Conservation (phyloP, 1,140 invertebrate genomes). For the Chrysoperla carnea region DNA sequence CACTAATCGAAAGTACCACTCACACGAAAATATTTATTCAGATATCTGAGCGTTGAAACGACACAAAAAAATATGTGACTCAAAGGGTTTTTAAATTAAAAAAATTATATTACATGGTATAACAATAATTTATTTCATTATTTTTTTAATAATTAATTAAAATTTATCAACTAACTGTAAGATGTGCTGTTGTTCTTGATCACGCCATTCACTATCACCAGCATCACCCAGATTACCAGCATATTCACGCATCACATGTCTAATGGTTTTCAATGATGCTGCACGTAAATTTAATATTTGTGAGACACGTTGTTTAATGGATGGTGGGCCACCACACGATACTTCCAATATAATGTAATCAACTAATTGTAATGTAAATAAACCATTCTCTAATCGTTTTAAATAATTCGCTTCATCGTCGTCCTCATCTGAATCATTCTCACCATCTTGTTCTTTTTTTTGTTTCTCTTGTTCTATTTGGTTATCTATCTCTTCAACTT, state of each 20-base stretch:
- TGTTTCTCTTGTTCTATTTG: conserved; percentile 43
- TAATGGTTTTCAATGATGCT: conserved; percentile 84
- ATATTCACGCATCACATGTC: conserved; percentile 91
- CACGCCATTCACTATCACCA: conserved; percentile 62
- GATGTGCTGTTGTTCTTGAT: conserved; percentile 82
- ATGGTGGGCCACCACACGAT: conserved; percentile 53
- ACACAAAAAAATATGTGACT: no score
- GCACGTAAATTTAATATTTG: conserved; percentile 78
- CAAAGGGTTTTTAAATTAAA: no score
- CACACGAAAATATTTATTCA: no score
- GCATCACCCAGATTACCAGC: conserved; percentile 87
- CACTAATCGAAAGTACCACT: no score
- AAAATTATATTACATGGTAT: no score
- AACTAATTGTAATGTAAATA: conserved; percentile 90
- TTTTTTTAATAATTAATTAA: no score
- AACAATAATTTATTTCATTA: no score
- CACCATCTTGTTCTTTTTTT: conserved; percentile 12
- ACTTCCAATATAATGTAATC: conserved; percentile 93
- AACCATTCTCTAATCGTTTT: conserved; percentile 72
- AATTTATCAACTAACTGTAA: conserved; percentile 88
- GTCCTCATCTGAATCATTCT: conserved; percentile 38
- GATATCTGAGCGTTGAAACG: no score
- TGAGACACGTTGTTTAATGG: conserved; percentile 74
- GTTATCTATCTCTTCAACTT: conserved; percentile 75
- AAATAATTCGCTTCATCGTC: conserved; percentile 77